phyloP scores from a whole-genome alignment of 2,797 vertebrate species.

The Leptodactylus fallax region DNA sequence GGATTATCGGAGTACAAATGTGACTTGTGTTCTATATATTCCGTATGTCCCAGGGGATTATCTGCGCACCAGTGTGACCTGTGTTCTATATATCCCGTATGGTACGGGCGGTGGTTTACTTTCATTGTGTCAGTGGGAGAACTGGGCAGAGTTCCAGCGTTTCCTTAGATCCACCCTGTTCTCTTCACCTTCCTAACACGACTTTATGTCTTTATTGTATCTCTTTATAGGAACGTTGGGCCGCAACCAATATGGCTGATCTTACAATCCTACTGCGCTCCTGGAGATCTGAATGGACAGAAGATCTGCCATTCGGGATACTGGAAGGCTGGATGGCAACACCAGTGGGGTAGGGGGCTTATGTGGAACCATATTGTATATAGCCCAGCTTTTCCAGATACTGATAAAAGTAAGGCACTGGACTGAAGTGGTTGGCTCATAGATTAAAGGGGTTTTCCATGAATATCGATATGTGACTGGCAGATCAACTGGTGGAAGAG shows the following conservation, averaged over 20 bases:
- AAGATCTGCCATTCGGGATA: neutral
- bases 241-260: neutral
- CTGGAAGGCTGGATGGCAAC: neutral
- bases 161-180: too few species aligned
- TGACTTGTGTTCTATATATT: neutral
- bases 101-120: neutral
- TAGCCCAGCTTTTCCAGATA: neutral
- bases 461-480: too few species aligned
- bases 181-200: neutral
- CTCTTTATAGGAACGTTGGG: neutral
- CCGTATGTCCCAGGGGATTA: too few species aligned
- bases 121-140: neutral
- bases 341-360: neutral
- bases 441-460: too few species aligned
- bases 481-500: too few species aligned
- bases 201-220: too few species aligned
- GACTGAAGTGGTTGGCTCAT: neutral
- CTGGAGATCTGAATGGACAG: neutral
- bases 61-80: too few species aligned
- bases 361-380: neutral
- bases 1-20: neutral
- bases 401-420: neutral
- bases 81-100: too few species aligned
- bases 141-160: neutral
- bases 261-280: neutral